Base-by-base conservation (phyloP, 2,797 vertebrate species). In the Heterohyrax brucei region DNA sequence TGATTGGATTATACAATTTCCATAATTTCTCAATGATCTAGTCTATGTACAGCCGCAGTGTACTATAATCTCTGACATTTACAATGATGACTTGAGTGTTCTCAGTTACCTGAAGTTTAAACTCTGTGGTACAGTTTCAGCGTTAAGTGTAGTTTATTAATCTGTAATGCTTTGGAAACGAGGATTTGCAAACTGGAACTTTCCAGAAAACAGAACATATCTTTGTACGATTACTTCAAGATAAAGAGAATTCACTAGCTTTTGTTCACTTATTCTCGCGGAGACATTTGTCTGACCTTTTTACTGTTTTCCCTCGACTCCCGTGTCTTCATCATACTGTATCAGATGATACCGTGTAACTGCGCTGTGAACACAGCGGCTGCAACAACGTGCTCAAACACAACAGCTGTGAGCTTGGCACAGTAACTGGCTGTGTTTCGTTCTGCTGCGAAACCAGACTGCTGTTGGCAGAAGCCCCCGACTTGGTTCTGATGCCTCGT, bases 21-120 rank as follows among this genome's bases (percentile, higher is more conserved):
- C 12, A 1, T 9, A 30, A 8, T 16, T 53, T 48, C 19, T 21
- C 59, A 5, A 3, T 4, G 46, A 2, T 2, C 0, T 0, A 14
- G 4, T 3, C 0, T 1, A 7, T 48, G 6, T 24, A 46, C 2
- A 19, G 76, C 39, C 7, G 0, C 1, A 7, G 33, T 7, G n/a
- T 3, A 0, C 48, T 5, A 1, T 4, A 4, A 2, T 0, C 1
- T 10, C 12, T 13, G 53, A 0, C 10, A 9, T 14, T 61, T 50
- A 7, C 0, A 18, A 1, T 22, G 50, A 28, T 19, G 21, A 12
- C 64, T 10, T 0, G 0, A n/a, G n/a, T 4, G 4, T 16, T 62
- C 24, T n/a, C 18, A 84, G 28, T n/a, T 5, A 79, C 26, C 66
- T 2, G 10, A 89, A 68, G 83, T 56, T 56, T 2, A 18, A 64